phyloP scores from a whole-genome alignment of 2,797 vertebrate genomes.

The Bucorvus abyssinicus region DNA sequence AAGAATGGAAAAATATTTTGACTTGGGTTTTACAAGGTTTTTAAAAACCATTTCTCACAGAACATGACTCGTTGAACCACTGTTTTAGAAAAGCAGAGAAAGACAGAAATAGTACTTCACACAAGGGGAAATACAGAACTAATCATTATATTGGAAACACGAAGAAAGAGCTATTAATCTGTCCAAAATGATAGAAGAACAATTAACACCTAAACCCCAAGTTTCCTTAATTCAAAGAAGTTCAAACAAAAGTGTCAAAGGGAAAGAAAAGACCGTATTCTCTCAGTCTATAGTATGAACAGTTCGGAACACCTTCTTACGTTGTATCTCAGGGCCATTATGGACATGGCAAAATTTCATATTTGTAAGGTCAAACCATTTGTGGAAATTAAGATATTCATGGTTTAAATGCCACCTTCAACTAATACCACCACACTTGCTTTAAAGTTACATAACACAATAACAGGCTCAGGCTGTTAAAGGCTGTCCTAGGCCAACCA shows the following conservation, averaged over 20 bases:
- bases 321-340: not conserved
- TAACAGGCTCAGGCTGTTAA: not conserved
- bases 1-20: not conserved
- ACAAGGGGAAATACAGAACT: not conserved
- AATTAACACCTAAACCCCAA: not conserved
- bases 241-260: not conserved
- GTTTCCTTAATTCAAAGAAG: not conserved
- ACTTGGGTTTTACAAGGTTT: not conserved
- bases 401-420: not conserved
- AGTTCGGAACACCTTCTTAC: not conserved
- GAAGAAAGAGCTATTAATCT: not conserved
- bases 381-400: not conserved
- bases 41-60: not conserved
- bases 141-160: not conserved
- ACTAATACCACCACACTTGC: not conserved
- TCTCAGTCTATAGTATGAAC: not conserved
- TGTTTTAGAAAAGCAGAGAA: not conserved
- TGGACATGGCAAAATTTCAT: not conserved
- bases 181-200: not conserved
- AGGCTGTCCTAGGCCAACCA: not conserved
- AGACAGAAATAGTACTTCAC: not conserved
- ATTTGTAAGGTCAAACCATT: not conserved
- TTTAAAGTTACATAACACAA: not conserved
- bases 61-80: not conserved
- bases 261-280: not conserved